phyloP scores from a whole-genome alignment of 2,113 vertebrate species.

The Amphilophus citrinellus region DNA sequence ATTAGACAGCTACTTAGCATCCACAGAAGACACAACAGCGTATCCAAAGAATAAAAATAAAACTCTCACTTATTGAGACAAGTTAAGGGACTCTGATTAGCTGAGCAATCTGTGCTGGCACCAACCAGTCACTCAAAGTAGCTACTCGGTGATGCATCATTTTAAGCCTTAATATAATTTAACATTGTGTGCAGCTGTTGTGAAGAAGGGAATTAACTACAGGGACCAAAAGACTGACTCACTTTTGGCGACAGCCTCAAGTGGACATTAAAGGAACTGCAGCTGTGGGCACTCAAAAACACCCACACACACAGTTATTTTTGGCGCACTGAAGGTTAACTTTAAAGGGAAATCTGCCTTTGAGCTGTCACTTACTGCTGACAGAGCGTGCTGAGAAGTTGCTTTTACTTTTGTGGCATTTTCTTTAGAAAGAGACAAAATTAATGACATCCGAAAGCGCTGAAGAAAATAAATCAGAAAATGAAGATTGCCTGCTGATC shows the following conservation, averaged over 20 bases:
- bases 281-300: not conserved
- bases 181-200: too few relatives aligned
- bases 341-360: not conserved
- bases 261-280: not conserved
- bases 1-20: too few relatives aligned
- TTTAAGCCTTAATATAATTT: too few relatives aligned
- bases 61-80: too few relatives aligned
- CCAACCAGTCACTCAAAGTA: too few relatives aligned
- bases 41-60: too few relatives aligned
- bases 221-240: too few relatives aligned
- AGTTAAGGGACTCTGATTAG: too few relatives aligned
- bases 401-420: not conserved
- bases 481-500: conserved; percentile 34
- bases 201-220: too few relatives aligned
- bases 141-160: too few relatives aligned
- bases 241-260: not conserved
- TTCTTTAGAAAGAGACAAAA: not conserved
- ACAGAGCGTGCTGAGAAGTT: not conserved
- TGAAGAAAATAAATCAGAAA: conserved; percentile 10
- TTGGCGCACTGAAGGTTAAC: not conserved
- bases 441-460: not conserved
- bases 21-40: too few relatives aligned
- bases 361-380: not conserved
- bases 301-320: not conserved
- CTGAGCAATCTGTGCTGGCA: too few relatives aligned